A percentile compares a stretch with the other conserved stretches of the same genome.
Conservation (phyloP, 2,113 vertebrate species). For the Poeciliopsis turrubarensis region DNA sequence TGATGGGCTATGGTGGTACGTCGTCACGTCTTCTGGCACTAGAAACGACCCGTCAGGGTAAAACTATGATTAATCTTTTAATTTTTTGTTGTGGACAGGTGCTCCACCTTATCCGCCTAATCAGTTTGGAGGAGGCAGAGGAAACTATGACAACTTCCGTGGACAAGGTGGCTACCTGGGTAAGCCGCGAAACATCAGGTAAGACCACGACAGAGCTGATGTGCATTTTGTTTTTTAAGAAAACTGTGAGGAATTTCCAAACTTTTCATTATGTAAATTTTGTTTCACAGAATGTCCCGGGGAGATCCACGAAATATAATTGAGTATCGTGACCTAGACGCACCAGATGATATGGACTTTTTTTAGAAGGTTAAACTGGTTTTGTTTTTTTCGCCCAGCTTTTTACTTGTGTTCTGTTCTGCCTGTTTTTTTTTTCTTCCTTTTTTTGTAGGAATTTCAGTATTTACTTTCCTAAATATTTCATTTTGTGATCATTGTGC, state of each 20-base stretch:
- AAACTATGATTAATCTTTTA: background rate
- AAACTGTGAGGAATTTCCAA: background rate
- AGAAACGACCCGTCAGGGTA: background rate
- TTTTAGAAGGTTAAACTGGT: constrained; percentile 77
- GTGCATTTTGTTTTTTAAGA: constrained; percentile 17
- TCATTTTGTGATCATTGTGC: constrained; percentile 43
- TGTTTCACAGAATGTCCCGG: constrained; percentile 85
- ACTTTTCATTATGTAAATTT: background rate
- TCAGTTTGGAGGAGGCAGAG: constrained; percentile 87
- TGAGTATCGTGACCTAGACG: constrained; percentile 91
- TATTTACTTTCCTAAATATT: constrained; percentile 17
- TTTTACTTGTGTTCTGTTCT: constrained; percentile 6
- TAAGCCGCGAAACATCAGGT: constrained; percentile 93
- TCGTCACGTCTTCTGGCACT: background rate
- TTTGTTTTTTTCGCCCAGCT: background rate
- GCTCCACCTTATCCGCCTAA: constrained; percentile 88
- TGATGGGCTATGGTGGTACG: constrained; percentile 89
- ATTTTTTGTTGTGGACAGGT: constrained; percentile 49
- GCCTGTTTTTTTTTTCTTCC: background rate
- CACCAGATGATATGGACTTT: constrained; percentile 92
- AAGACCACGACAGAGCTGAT: constrained; percentile 51
- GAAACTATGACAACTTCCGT: constrained; percentile 90
- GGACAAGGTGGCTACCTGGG: constrained; percentile 89
- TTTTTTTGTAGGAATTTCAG: constrained; percentile 14
- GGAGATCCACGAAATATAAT: constrained; percentile 91